These are phyloP conservation scores for Caenorhabditis japonica DNA, from an alignment of 2,888 invertebrate species.

Conservation along the genomic window DNA sequence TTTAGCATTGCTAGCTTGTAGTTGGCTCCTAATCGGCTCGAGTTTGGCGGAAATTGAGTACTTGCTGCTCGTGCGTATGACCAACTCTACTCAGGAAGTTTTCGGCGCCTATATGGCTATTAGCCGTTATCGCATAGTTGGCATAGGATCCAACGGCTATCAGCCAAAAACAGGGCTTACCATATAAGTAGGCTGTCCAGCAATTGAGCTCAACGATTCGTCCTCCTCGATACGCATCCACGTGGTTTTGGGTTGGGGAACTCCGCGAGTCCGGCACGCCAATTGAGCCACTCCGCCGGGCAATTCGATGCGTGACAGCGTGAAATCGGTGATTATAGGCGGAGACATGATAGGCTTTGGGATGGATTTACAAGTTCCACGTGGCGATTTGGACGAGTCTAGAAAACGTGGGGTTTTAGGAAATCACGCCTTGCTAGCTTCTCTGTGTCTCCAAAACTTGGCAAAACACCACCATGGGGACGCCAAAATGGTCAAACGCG, in stretches of 20 bases:
- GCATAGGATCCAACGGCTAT: no score
- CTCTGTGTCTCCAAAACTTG: neutral
- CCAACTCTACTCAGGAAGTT: no score
- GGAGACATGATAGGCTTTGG: slow-evolving; percentile 11
- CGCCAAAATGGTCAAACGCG: no score
- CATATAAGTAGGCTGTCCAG: slow-evolving; percentile 37
- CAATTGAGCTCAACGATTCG: slow-evolving; percentile 50
- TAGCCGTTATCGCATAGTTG: no score
- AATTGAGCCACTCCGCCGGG: slow-evolving; percentile 51
- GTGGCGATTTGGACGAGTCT: slow-evolving; percentile 1
- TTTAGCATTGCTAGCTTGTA: no score
- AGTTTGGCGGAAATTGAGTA: no score
- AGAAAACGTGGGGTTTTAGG: slow-evolving; percentile 1
- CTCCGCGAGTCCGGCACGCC: slow-evolving; percentile 48
- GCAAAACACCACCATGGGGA: no score
- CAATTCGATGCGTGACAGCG: slow-evolving; percentile 53
- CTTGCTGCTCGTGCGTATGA: no score
- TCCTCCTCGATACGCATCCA: slow-evolving; percentile 56
- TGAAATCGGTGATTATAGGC: slow-evolving; percentile 40
- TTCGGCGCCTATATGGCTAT: no score
- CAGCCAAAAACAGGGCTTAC: no score
- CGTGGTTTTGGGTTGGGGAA: slow-evolving; percentile 42
- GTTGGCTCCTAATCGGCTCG: no score
- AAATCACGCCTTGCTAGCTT: neutral
- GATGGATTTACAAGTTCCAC: slow-evolving; percentile 24